Evolutionary conservation across 2,888 invertebrate species (phyloP).

Genomic region (Ditylenchus weischeri): DNA sequence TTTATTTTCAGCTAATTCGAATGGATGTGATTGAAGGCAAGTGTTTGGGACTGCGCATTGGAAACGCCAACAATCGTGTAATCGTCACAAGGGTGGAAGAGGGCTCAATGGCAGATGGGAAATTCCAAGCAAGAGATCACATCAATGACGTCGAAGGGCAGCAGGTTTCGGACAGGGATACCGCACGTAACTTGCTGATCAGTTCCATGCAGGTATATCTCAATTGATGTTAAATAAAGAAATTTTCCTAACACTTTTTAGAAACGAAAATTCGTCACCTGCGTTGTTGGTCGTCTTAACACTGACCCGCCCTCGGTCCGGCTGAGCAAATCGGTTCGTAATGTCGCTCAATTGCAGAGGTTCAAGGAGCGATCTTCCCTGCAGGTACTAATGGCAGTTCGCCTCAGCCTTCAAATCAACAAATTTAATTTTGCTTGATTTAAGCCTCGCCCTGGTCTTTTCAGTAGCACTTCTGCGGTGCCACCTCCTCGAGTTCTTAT

Average conservation of each 20-base stretch:
- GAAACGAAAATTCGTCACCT: slow-evolving; percentile 21
- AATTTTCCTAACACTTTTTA: not conserved
- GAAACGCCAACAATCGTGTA: slow-evolving; percentile 51
- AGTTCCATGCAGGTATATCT: slow-evolving; percentile 27
- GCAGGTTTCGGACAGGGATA: slow-evolving; percentile 41
- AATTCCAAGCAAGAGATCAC: slow-evolving; percentile 36
- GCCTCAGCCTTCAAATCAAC: no score
- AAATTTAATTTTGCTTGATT: no score
- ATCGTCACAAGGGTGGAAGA: slow-evolving; percentile 44
- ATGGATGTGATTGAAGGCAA: slow-evolving; percentile 42
- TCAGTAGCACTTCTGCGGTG: not conserved
- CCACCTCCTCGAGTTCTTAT: slow-evolving; percentile 15
- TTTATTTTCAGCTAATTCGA: slow-evolving; percentile 31
- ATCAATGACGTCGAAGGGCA: slow-evolving; percentile 36
- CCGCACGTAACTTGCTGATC: slow-evolving; percentile 36
- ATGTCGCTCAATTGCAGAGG: slow-evolving; percentile 29
- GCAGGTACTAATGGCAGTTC: no score
- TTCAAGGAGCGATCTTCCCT: slow-evolving; percentile 13
- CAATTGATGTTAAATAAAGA: not conserved
- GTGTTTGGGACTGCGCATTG: slow-evolving; percentile 50
- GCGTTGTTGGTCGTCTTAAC: slow-evolving; percentile 37
- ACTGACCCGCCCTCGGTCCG: slow-evolving; percentile 34
- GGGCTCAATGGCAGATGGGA: slow-evolving; percentile 39
- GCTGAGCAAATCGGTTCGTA: slow-evolving; percentile 37
- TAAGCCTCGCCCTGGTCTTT: no score